Evolutionary conservation across 2,113 vertebrate genomes (phyloP).

Genomic region (Reinhardtius hippoglossoides): DNA sequence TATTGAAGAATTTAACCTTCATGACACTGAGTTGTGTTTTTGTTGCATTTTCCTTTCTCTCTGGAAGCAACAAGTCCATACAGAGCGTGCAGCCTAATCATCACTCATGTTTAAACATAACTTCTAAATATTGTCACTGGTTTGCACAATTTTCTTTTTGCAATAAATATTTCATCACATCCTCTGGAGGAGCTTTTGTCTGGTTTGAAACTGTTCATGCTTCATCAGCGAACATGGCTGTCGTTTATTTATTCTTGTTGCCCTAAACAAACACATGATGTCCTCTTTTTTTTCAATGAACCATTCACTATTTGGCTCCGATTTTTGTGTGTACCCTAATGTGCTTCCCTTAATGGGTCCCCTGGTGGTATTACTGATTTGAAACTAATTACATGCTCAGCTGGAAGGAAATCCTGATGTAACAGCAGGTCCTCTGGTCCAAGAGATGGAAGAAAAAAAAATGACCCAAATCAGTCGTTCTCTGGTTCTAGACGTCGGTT

Average conservation of each 20-base stretch:
- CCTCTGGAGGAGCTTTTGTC: background rate
- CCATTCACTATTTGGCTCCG: constrained; percentile 40
- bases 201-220: background rate
- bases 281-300: constrained; percentile 15
- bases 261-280: background rate
- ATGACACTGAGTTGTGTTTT: background rate
- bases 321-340: constrained; percentile 45
- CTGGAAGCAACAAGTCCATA: background rate
- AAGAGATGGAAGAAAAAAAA: constrained; percentile 15
- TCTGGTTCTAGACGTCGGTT: background rate
- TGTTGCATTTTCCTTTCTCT: background rate
- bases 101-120: background rate
- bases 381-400: constrained; percentile 77
- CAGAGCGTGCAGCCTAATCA: background rate
- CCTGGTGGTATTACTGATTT: constrained; percentile 73
- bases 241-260: background rate
- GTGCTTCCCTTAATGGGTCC: constrained; percentile 60
- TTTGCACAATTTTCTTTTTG: background rate
- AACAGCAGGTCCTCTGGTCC: constrained; percentile 41
- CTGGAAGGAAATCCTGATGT: constrained; percentile 75
- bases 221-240: constrained; percentile 7
- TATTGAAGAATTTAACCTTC: background rate
- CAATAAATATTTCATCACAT: background rate
- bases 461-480: constrained; percentile 13
- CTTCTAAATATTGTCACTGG: background rate